Conservation (phyloP, 2,888 invertebrate species). For the Psococerastis gibbosa region DNA sequence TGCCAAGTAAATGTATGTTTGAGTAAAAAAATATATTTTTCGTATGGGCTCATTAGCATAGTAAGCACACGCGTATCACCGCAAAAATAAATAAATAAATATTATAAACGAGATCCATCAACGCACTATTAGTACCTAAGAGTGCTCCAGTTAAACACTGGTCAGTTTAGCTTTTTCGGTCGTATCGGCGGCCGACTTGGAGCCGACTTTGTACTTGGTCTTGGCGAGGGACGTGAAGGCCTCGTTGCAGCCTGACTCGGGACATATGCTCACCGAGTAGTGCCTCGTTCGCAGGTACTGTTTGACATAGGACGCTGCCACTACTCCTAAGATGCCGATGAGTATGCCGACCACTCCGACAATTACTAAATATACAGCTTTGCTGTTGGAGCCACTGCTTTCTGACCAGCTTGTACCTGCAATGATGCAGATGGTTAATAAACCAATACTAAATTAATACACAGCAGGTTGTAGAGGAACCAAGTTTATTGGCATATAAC, state of each 20-base stretch:
- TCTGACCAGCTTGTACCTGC: not conserved
- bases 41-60: no score
- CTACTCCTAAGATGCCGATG: not conserved
- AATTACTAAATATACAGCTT: not conserved
- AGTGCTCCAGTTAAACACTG: constrained; percentile 6
- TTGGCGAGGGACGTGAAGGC: constrained; percentile 7
- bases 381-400: not conserved
- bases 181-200: not conserved
- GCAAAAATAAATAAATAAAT: not conserved
- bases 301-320: not conserved
- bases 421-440: no score
- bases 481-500: no score
- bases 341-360: not conserved
- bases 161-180: constrained; percentile 9
- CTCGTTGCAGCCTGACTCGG: constrained; percentile 4
- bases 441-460: no score
- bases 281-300: not conserved
- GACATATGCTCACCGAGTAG: constrained; percentile 3
- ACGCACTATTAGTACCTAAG: no score
- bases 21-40: no score
- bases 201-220: constrained; percentile 1
- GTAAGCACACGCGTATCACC: not conserved
- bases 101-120: not conserved
- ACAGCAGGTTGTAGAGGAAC: no score
- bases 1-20: no score